Conservation (phyloP, 2,888 invertebrate species). For the Hemistola chrysoprasaria region DNA sequence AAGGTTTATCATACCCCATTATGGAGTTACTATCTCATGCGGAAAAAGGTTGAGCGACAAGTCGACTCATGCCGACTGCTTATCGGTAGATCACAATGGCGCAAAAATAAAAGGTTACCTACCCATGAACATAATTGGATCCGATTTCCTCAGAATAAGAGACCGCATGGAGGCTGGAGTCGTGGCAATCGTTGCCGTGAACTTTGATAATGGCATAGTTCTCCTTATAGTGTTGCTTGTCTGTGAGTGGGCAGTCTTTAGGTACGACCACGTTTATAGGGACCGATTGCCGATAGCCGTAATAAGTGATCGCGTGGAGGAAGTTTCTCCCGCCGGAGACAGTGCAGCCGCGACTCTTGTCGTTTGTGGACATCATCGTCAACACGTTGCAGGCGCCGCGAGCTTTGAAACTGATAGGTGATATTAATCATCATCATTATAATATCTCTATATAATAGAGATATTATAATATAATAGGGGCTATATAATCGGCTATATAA, state of each 20-base stretch:
- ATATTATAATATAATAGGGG: too few species aligned
- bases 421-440: too few species aligned
- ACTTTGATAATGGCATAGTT: slow-evolving; percentile 51
- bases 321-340: slow-evolving; percentile 51
- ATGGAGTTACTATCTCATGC: too few species aligned
- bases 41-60: too few species aligned
- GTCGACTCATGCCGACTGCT: too few species aligned
- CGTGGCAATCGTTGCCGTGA: slow-evolving; percentile 44
- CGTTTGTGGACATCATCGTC: slow-evolving; percentile 35
- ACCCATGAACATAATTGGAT: slow-evolving; percentile 47
- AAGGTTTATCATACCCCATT: too few species aligned
- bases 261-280: slow-evolving; percentile 50
- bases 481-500: too few species aligned
- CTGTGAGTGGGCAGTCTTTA: slow-evolving; percentile 44
- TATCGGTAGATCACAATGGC: too few species aligned
- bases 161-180: slow-evolving; percentile 48
- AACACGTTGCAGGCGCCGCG: slow-evolving; percentile 51
- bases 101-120: slow-evolving; percentile 32
- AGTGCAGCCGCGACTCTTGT: slow-evolving; percentile 47
- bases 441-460: too few species aligned
- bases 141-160: slow-evolving; percentile 47
- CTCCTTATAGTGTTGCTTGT: slow-evolving; percentile 46
- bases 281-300: slow-evolving; percentile 46
- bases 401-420: slow-evolving; percentile 54
- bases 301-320: slow-evolving; percentile 47